These are phyloP conservation scores for Eurypyga helias DNA, from an alignment of 2,113 vertebrate genomes.

Conservation along the genomic window DNA sequence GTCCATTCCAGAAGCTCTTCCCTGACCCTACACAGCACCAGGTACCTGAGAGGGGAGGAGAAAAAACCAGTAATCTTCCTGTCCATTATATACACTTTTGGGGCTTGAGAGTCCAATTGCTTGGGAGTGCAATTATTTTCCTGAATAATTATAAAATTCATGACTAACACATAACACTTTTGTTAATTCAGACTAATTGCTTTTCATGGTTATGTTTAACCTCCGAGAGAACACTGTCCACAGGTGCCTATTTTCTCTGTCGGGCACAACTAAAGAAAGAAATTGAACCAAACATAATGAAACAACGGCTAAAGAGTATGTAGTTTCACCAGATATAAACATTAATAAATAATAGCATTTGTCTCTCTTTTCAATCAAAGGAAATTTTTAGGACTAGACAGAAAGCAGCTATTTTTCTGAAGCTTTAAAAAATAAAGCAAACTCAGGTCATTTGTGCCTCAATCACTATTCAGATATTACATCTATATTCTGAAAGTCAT, in stretches of 20 bases:
- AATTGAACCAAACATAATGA: neutral
- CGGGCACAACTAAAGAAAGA: neutral
- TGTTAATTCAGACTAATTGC: neutral
- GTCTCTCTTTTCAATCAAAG: neutral
- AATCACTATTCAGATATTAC: neutral
- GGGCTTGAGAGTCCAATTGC: neutral
- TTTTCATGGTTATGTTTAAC: neutral
- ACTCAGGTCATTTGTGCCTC: neutral
- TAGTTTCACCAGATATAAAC: neutral
- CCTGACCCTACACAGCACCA: neutral
- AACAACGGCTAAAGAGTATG: neutral
- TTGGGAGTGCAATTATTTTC: neutral
- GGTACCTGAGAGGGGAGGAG: rapidly evolving
- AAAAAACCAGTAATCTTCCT: neutral
- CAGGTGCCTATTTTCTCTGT: neutral
- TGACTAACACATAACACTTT: neutral
- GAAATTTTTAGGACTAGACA: neutral
- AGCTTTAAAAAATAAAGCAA: neutral
- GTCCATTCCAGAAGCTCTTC: neutral
- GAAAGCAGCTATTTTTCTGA: neutral
- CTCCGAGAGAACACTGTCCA: neutral
- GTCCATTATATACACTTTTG: neutral
- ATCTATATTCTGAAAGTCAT: neutral
- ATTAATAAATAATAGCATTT: neutral
- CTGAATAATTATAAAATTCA: neutral